These are phyloP conservation scores for Oxystoma pomonae DNA, from an alignment of 2,888 invertebrate species.

Conservation along the genomic window DNA sequence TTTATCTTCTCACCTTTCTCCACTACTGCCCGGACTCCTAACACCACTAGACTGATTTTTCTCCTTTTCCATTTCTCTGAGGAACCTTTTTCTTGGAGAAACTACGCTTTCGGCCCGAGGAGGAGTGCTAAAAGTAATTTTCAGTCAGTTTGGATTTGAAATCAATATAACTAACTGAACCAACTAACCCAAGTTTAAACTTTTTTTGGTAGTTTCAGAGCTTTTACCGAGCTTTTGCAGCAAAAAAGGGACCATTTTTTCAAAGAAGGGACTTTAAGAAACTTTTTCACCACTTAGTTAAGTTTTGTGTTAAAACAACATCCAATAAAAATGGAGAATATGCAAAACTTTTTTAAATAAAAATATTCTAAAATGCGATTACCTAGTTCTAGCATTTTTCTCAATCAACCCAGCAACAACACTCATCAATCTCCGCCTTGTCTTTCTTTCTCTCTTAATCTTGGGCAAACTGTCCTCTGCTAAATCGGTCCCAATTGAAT, in stretches of 20 bases:
- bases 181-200: no score
- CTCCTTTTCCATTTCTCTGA: conserved; percentile 68
- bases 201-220: no score
- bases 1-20: conserved; percentile 31
- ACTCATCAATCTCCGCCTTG: conserved; percentile 33
- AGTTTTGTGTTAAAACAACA: no score
- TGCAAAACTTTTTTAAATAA: no score
- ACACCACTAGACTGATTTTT: conserved; percentile 20
- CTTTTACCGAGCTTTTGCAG: no score
- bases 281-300: no score
- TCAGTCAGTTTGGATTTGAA: no score
- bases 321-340: no score
- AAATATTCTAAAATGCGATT: no score
- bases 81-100: conserved; percentile 75
- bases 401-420: conserved; percentile 42
- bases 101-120: conserved; percentile 54
- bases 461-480: conserved; percentile 24
- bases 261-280: no score
- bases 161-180: no score
- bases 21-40: conserved; percentile 5
- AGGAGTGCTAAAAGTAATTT: conserved; percentile 34
- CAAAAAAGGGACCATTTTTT: no score
- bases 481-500: conserved; percentile 43
- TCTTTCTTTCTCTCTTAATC: conserved; percentile 23
- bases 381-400: conserved; percentile 33